These are phyloP conservation scores for Palythoa grandis DNA, from an alignment of 92 coral and sea anemone genomes.

Conservation along the genomic window DNA sequence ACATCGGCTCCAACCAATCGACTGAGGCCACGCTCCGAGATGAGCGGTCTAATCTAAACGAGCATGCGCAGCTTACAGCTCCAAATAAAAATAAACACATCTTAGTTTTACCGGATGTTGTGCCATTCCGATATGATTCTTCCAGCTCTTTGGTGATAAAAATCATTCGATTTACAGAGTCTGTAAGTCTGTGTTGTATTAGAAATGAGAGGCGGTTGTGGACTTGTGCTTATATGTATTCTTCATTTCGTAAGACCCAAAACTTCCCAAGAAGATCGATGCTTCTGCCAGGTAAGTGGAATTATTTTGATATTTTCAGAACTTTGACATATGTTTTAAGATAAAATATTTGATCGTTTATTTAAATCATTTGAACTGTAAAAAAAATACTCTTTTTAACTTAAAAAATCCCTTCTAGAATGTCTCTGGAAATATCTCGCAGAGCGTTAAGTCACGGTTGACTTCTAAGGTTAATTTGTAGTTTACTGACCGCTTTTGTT, in stretches of 20 bases:
- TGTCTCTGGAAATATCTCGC: neutral
- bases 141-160: neutral
- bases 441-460: neutral
- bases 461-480: neutral
- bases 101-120: slow-evolving; percentile 26
- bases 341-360: neutral
- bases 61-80: slow-evolving; percentile 61
- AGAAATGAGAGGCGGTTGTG: slow-evolving; percentile 53
- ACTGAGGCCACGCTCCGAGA: slow-evolving; percentile 60
- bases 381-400: neutral
- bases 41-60: slow-evolving; percentile 48
- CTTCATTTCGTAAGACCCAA: slow-evolving; percentile 48
- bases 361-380: neutral
- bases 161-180: neutral
- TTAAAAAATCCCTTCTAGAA: neutral
- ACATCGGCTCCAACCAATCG: slow-evolving; percentile 46
- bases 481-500: neutral
- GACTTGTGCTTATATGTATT: slow-evolving; percentile 37
- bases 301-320: neutral
- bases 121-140: neutral
- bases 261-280: slow-evolving; percentile 50
- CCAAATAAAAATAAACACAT: neutral
- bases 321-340: neutral
- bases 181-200: neutral
- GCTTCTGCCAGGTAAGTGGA: slow-evolving; percentile 62